Base-by-base conservation (phyloP, 37 sponge, comb jelly and placozoan genomes). In the Amphimedon queenslandica region DNA sequence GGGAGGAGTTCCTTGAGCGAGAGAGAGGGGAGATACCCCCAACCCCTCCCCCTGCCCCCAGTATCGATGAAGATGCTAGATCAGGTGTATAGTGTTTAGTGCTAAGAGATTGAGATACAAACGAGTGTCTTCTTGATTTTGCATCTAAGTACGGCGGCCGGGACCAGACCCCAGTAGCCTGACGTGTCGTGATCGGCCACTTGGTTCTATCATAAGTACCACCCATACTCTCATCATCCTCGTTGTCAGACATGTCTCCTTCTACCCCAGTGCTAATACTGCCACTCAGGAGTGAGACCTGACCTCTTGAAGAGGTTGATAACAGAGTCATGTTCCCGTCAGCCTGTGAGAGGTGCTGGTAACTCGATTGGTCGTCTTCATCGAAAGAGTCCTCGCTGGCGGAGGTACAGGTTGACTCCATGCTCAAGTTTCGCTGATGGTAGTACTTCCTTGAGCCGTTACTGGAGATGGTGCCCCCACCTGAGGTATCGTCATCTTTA, bases 311-410 rank as follows among this genome's bases (percentile, higher is more conserved):
- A 70, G 42, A 78, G 79, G 0, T 73, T n/a, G n/a, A n/a, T n/a
- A n/a, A n/a, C n/a, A n/a, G n/a, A n/a, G n/a, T n/a, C n/a, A n/a
- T n/a, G n/a, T n/a, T n/a, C n/a, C n/a, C n/a, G n/a, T n/a, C n/a
- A 84, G 29, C 78, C 79, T 29, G 79, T 77, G 30, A 67, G 20
- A 1, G 79, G 77, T 71, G 32, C 18, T 58, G 41, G 34, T 40
- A 36, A 47, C 53, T 47, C 13, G 53, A 47, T 2, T 77, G 66
- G 4, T 71, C 77, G 0, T 35, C 69, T 25, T 69, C 70, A 25
- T 69, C 70, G 2, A 31, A 39, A 5, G 74, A 84, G 16, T 66
- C 79, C 67, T 84, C 85, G 33, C 85, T 84, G 5, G 61, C 61
- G 5, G 61, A 60, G 31, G 67, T 73, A 0, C 77, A 71, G 3